Evolutionary conservation across 2,888 invertebrate species (phyloP), one percentile per base, ranked within the genome.

Genomic region (Lathronympha strigana): DNA sequence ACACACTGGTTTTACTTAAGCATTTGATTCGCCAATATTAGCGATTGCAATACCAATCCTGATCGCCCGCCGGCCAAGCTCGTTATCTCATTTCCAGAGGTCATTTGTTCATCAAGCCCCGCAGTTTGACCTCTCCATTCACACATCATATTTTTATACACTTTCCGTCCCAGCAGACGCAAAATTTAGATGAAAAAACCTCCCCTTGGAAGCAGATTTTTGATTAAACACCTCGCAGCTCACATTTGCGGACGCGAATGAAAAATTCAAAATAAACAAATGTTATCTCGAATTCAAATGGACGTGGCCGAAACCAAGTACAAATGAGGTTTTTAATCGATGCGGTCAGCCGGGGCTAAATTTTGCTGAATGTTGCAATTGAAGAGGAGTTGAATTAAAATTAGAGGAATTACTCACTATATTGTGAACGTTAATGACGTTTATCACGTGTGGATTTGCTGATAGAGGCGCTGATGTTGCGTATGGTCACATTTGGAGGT

Each of bases 41-140:
- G 23, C 47, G 19, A n/a, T 23, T 4, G 47, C 13, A 47, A 47
- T 17, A 23, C 2, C 23, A 0, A 1, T 9, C 13, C 43, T 38
- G 58, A 53, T 53, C 64, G 64, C 51, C 51, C 43, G 63, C 6
- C 57, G 64, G 53, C 51, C 28, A 43, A 36, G 47, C 60, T 66
- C 66, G 66, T 66, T 64, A 64, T 64, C 66, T 66, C 61, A 66
- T 66, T 66, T 60, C 66, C 58, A 28, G 51, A 45, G 66, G 38
- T 61, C 66, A 60, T 66, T 61, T 66, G 60, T 66, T 61, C 66
- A 66, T 66, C 61, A 66, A 60, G 45, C 51, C 60, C 15, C 58
- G 60, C 60, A 45, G 66, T 61, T 60, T 61, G 66, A 54, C 66
- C 66, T 66, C 61, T 54, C 58, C 62, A 54, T 57, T 43, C 28